These are phyloP conservation scores for Bathynomus jamesi DNA, from an alignment of 1,140 invertebrate genomes.

Conservation along the genomic window DNA sequence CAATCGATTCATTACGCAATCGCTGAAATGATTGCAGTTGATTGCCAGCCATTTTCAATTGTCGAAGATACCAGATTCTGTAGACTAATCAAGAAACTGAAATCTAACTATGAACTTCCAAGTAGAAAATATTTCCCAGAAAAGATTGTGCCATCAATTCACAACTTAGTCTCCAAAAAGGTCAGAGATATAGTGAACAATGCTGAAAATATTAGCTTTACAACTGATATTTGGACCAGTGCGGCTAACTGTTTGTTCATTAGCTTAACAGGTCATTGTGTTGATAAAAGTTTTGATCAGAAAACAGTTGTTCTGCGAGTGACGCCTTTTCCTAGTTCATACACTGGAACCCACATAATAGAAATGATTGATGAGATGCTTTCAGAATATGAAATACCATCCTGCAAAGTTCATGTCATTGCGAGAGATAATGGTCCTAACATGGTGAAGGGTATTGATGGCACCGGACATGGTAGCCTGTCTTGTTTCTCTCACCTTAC, in stretches of 20 bases:
- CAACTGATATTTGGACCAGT: slow-evolving; percentile 38
- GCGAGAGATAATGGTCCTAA: slow-evolving; percentile 15
- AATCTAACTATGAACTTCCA: slow-evolving; percentile 34
- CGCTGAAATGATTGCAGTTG: slow-evolving; percentile 29
- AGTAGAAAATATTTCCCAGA: slow-evolving; percentile 25
- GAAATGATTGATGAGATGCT: slow-evolving; percentile 20
- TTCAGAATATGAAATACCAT: slow-evolving; percentile 19
- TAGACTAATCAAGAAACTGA: slow-evolving; percentile 24
- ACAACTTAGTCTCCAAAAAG: slow-evolving; percentile 18
- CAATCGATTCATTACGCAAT: slow-evolving; percentile 16
- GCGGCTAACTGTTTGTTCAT: slow-evolving; percentile 33
- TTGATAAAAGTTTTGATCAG: slow-evolving; percentile 31
- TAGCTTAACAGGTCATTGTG: slow-evolving; percentile 37
- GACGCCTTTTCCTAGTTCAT: slow-evolving; percentile 20
- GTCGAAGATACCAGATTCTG: slow-evolving; percentile 36
- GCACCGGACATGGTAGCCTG: slow-evolving; percentile 5
- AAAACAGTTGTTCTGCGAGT: slow-evolving; percentile 26
- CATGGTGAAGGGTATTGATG: slow-evolving; percentile 6
- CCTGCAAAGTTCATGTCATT: slow-evolving; percentile 12
- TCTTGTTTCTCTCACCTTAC: slow-evolving; percentile 17
- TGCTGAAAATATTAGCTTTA: slow-evolving; percentile 24
- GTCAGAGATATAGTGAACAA: slow-evolving; percentile 9
- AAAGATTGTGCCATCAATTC: slow-evolving; percentile 32
- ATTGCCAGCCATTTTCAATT: slow-evolving; percentile 37
- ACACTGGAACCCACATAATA: slow-evolving; percentile 26